These are phyloP conservation scores for Porites lutea DNA, from an alignment of 64 coral and sea anemone genomes.

Conservation along the genomic window DNA sequence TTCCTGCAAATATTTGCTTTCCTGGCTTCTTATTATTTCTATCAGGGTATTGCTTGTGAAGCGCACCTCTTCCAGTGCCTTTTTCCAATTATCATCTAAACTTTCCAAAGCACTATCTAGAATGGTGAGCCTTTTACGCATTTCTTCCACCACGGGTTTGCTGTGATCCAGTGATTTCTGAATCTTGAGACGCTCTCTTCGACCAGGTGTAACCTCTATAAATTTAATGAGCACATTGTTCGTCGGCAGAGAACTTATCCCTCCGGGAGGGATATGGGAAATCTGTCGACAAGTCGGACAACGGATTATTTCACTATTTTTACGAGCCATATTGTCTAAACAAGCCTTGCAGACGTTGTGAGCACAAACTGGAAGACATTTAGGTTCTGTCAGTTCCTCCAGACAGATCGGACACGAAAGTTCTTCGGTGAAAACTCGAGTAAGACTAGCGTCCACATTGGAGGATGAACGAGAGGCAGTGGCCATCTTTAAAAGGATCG, in stretches of 20 bases:
- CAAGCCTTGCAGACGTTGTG: constrained; percentile 84
- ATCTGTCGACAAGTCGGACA: constrained; percentile 79
- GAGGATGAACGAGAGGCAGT: not conserved
- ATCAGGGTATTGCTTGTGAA: constrained; percentile 66
- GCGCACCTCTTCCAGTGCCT: constrained; percentile 54
- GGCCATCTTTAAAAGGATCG: not conserved
- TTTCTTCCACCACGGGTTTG: constrained; percentile 76
- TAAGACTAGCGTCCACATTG: not conserved
- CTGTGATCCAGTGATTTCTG: constrained; percentile 80
- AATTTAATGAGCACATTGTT: constrained; percentile 77
- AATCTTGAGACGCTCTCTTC: constrained; percentile 75
- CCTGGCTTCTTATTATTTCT: constrained; percentile 79
- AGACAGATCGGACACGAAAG: constrained; percentile 70
- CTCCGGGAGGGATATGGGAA: constrained; percentile 64
- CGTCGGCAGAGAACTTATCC: constrained; percentile 71
- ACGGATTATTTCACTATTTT: constrained; percentile 44
- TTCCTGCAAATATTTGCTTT: constrained; percentile 56
- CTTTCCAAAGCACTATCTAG: constrained; percentile 50
- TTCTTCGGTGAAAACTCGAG: constrained; percentile 67
- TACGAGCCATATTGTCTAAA: constrained; percentile 70
- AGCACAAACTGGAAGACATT: constrained; percentile 58
- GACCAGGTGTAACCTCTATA: constrained; percentile 81
- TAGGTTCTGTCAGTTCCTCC: constrained; percentile 67
- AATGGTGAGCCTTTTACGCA: constrained; percentile 54
- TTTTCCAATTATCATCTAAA: constrained; percentile 35